Conservation (phyloP, 2,113 vertebrate genomes). For the Speoplatyrhinus poulsoni region DNA sequence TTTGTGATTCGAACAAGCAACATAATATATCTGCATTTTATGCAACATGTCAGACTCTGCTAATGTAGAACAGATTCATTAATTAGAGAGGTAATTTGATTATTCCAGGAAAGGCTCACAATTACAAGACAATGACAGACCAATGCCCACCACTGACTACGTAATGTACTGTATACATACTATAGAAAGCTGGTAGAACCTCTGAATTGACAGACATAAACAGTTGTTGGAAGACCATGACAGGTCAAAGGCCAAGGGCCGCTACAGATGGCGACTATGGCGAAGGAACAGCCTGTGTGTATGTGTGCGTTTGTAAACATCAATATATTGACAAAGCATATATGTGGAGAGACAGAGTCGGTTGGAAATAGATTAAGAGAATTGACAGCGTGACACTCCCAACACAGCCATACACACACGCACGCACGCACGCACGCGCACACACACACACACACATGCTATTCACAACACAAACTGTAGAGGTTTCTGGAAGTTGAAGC, state of each 20-base stretch:
- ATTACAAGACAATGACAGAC: too few relatives aligned
- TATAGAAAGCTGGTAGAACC: too few relatives aligned
- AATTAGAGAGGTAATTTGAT: too few relatives aligned
- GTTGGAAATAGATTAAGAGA: not conserved
- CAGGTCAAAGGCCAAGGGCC: not conserved
- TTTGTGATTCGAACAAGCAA: too few relatives aligned
- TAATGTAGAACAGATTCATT: too few relatives aligned
- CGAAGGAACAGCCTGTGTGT: not conserved
- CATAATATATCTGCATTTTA: too few relatives aligned
- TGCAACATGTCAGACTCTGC: too few relatives aligned
- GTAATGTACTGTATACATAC: too few relatives aligned
- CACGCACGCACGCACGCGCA: slow-evolving; percentile 1
- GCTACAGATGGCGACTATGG: not conserved
- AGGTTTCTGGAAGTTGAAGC: too few relatives aligned
- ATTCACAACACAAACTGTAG: not conserved
- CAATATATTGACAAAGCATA: slow-evolving; percentile 1
- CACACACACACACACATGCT: slow-evolving; percentile 31
- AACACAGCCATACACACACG: not conserved
- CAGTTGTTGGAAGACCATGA: not conserved
- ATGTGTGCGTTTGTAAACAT: not conserved
- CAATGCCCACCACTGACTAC: too few relatives aligned
- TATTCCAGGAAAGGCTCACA: too few relatives aligned
- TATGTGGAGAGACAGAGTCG: not conserved
- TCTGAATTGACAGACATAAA: not conserved
- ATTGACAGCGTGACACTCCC: not conserved